These are phyloP conservation scores for Lepisosteus osseus DNA, from an alignment of 2,113 vertebrate species.

Conservation along the genomic window DNA sequence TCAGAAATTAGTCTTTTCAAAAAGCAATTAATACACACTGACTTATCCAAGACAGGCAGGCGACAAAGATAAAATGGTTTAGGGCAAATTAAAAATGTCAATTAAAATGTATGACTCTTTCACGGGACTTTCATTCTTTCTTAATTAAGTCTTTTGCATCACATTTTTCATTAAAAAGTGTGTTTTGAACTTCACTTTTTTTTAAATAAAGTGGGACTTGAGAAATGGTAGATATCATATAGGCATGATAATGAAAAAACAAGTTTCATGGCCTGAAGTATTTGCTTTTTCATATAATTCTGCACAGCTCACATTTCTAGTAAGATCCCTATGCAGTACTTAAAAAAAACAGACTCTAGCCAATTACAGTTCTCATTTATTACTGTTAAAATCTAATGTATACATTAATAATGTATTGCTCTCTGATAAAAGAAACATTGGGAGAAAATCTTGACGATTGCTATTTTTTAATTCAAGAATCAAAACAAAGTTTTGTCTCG, in stretches of 20 bases:
- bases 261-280: background rate
- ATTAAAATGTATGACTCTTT: background rate
- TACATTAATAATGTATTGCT: slow-evolving; percentile 10
- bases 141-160: too few relatives aligned
- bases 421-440: background rate
- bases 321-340: background rate
- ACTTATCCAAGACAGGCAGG: background rate
- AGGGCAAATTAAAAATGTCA: slow-evolving; percentile 1
- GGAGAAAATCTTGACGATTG: background rate
- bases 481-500: too few relatives aligned
- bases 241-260: background rate
- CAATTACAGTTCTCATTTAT: background rate
- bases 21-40: background rate
- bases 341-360: background rate
- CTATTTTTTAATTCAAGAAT: too few relatives aligned
- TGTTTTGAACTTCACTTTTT: too few relatives aligned
- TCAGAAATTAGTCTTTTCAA: background rate
- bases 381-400: background rate
- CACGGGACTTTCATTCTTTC: too few relatives aligned
- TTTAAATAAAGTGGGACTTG: too few relatives aligned
- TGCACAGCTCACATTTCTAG: background rate
- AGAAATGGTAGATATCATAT: too few relatives aligned
- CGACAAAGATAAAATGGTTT: background rate
- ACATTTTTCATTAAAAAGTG: too few relatives aligned
- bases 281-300: background rate